These are phyloP conservation scores for Thermophis baileyi DNA, from an alignment of 2,113 vertebrate genomes.

Conservation along the genomic window DNA sequence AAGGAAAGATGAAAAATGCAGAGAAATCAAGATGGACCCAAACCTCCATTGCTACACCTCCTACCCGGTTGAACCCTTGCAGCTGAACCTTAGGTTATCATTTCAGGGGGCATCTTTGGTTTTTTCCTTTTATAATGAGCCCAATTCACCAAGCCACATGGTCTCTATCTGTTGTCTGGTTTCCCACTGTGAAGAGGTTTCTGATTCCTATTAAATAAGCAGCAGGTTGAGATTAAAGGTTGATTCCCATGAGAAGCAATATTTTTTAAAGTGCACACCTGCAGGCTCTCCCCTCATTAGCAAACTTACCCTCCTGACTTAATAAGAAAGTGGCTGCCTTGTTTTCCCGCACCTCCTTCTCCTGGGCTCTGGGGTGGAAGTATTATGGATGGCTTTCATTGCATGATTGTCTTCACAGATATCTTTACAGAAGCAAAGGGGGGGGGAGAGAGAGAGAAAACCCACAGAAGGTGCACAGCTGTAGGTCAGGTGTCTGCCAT, in stretches of 20 bases:
- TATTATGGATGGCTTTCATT: background rate
- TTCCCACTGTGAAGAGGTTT: slow-evolving; percentile 26
- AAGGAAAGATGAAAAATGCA: background rate
- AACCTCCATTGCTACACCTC: background rate
- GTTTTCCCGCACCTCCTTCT: background rate
- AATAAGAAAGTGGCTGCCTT: background rate
- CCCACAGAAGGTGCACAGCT: background rate
- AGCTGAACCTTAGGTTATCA: background rate
- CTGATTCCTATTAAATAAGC: slow-evolving; percentile 57
- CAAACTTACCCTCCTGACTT: background rate
- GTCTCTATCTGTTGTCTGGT: background rate
- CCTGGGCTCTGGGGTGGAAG: background rate
- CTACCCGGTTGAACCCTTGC: background rate
- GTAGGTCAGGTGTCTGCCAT: background rate
- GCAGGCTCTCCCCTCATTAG: background rate
- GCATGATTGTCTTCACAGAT: background rate
- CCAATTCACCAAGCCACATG: slow-evolving; percentile 6
- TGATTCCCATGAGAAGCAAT: slow-evolving; percentile 6
- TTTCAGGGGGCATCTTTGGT: background rate
- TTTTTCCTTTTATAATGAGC: background rate
- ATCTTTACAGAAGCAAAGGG: background rate
- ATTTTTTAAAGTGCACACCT: slow-evolving; percentile 49
- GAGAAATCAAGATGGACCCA: background rate
- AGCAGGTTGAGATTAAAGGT: slow-evolving; percentile 48
- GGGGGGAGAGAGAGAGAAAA: background rate